A percentile compares a stretch with the other conserved stretches of the same genome.
Conservation (phyloP, 2,888 invertebrate species). For the Cordilura impudica region DNA sequence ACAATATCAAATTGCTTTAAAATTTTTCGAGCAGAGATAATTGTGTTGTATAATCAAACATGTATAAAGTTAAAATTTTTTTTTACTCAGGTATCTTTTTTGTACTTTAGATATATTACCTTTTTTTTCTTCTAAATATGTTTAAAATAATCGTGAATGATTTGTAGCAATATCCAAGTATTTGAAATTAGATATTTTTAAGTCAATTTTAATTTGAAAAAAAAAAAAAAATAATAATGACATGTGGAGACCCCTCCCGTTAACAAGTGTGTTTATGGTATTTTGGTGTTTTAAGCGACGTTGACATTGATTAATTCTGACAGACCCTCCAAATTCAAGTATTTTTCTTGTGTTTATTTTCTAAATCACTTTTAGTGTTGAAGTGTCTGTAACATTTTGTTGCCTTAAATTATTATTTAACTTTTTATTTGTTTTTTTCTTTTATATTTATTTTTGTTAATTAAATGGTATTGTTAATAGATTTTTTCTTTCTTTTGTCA, state of each 20-base stretch:
- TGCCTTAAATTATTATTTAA: too few relatives aligned
- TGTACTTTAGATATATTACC: too few relatives aligned
- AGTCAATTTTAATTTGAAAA: neutral
- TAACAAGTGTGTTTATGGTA: neutral
- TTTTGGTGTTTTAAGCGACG: neutral
- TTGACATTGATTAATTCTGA: conserved; percentile 46
- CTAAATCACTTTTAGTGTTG: too few relatives aligned
- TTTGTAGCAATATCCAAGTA: conserved; percentile 25
- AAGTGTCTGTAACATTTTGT: too few relatives aligned
- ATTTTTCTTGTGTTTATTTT: neutral
- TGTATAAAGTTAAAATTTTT: too few relatives aligned
- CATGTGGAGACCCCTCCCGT: conserved; percentile 7
- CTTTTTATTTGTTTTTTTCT: neutral
- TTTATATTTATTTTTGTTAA: neutral
- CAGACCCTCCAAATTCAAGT: neutral
- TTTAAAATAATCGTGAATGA: too few relatives aligned
- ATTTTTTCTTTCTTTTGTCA: neutral
- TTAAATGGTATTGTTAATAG: conserved; percentile 4
- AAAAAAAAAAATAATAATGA: conserved; percentile 21
- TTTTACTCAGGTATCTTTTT: too few relatives aligned
- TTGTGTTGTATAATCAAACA: too few relatives aligned
- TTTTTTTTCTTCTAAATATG: too few relatives aligned
- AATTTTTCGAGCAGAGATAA: conserved; percentile 29
- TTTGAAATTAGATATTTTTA: conserved; percentile 38
- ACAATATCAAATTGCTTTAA: conserved; percentile 13